These are phyloP conservation scores for Cygnus atratus DNA, from an alignment of 2,113 vertebrate genomes.

Conservation along the genomic window DNA sequence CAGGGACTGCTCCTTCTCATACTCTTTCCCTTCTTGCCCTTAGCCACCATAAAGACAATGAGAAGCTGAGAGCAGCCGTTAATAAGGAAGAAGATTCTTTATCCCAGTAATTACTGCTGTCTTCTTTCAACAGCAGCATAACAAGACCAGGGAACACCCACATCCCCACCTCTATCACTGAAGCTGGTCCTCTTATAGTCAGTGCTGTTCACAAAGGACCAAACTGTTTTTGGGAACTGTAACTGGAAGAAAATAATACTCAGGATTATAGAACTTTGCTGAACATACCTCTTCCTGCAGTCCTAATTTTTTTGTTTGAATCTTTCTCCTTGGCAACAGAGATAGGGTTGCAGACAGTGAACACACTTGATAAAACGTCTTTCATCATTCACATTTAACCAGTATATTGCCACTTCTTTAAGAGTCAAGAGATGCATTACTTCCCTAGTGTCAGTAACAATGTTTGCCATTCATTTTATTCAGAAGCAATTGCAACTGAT, in stretches of 20 bases:
- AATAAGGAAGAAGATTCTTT: not conserved
- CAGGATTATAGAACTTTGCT: not conserved
- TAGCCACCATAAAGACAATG: not conserved
- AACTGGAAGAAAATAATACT: not conserved
- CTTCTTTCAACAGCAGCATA: not conserved
- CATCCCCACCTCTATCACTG: not conserved
- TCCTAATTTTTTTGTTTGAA: not conserved
- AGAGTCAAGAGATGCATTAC: not conserved
- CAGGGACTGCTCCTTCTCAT: not conserved
- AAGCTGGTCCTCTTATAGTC: not conserved
- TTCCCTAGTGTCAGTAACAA: not conserved
- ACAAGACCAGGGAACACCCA: not conserved
- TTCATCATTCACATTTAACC: not conserved
- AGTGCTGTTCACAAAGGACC: not conserved
- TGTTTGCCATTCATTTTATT: slow-evolving; percentile 15
- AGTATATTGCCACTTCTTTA: not conserved
- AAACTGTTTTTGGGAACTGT: not conserved
- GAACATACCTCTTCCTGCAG: not conserved
- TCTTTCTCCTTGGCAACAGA: not conserved
- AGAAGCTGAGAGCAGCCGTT: not conserved
- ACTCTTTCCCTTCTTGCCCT: not conserved
- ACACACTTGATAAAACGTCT: not conserved
- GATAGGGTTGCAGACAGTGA: not conserved
- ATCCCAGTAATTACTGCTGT: not conserved
- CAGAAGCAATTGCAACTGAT: slow-evolving; percentile 1